Evolutionary conservation across 2,888 invertebrate species (phyloP), one percentile per base, ranked within the genome.

Genomic region (Clepsis dumicolana): DNA sequence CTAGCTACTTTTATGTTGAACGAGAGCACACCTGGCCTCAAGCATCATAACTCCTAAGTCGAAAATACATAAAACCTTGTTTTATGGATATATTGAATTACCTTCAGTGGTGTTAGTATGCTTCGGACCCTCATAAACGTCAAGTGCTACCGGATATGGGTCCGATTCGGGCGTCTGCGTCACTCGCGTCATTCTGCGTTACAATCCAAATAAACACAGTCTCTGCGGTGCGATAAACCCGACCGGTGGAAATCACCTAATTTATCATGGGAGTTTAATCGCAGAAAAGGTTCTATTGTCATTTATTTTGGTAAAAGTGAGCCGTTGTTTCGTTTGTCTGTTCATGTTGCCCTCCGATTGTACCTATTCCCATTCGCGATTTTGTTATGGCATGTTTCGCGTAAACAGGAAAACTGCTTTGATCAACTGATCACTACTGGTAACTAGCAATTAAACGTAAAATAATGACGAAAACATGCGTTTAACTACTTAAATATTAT

Each of bases 111-210:
- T 83, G 85, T 84, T 82, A 82, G 82, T 80, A 59, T 44, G 59
- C 27, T 64, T 59, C 44, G 79, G 81, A 89, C 91, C 91, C 90
- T 89, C 88, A 90, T 91, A 91, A 91, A 91, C 87, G 91, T 91
- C 91, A 91, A 81, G 83, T 77, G 79, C 80, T 75, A 74, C 74
- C 75, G 81, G 87, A 90, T 91, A 79, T 79, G 89, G 88, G 91
- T 88, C 75, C 81, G 83, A 75, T 74, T 89, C 80, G 81, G 80
- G 83, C 90, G 88, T 85, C 90, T 73, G 83, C 90, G 88, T 85
- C 90, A 74, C 79, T 80, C 77, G 80, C 82, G 80, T 83, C 84
- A 76, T 77, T 75, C 77, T 76, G 71, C 80, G 82, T 89, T 87
- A 84, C 78, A 75, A 76, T 72, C 71, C 70, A 74, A 71, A 72